Percentiles rank a stretch among this genome's conserved stretches.
Conservation (phyloP, 2,888 invertebrate genomes). For the Myopa tessellatipennis region DNA sequence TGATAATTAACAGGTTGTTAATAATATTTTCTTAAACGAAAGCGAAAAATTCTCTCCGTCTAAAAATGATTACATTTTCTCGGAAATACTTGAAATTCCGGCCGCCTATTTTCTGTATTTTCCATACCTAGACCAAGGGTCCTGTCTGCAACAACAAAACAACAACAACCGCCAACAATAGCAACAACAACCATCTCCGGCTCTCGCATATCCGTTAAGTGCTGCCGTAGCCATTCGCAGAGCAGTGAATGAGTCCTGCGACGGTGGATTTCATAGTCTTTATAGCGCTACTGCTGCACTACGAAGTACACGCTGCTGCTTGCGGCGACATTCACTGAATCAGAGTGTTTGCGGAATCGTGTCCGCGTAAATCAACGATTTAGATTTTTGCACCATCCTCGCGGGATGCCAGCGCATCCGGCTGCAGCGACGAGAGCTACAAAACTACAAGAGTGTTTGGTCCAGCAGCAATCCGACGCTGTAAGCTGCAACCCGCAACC, state of each 20-base stretch:
- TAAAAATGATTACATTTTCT: not conserved
- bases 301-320: not conserved
- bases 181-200: not conserved
- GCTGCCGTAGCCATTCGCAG: not conserved
- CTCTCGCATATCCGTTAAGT: not conserved
- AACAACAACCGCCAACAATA: no score
- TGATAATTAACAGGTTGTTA: no score
- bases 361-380: constrained; percentile 33
- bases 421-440: not conserved
- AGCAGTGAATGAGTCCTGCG: not conserved
- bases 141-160: not conserved
- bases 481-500: not conserved
- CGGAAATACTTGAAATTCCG: not conserved
- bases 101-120: not conserved
- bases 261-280: not conserved
- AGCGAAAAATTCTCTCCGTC: not conserved
- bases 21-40: not conserved
- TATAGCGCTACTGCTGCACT: not conserved
- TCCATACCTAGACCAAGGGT: not conserved
- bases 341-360: constrained; percentile 14
- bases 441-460: not conserved
- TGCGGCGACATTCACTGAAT: not conserved
- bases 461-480: not conserved
- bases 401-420: constrained; percentile 32
- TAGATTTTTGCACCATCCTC: constrained; percentile 18